These are phyloP conservation scores for Liopterus haemorrhoidalis DNA, from an alignment of 2,888 invertebrate genomes.

Conservation along the genomic window DNA sequence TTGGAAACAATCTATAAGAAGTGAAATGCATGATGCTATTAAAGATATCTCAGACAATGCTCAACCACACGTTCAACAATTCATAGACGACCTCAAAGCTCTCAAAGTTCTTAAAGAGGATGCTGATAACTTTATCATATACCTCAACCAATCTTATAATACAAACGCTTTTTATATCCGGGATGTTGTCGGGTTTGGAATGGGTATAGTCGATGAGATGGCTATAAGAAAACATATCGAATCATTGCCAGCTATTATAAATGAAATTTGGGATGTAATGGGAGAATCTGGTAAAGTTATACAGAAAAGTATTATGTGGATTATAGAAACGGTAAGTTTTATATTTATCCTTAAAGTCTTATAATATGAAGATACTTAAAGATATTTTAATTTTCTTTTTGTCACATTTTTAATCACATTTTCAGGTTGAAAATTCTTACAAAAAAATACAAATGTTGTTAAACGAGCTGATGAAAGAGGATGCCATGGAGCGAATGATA, in stretches of 20 bases:
- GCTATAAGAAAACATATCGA: conserved; percentile 71
- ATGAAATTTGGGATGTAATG: conserved; percentile 80
- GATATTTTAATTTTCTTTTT: conserved; percentile 1
- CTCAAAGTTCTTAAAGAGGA: conserved; percentile 68
- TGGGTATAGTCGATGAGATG: conserved; percentile 69
- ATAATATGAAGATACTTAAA: not conserved
- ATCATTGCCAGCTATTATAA: conserved; percentile 70
- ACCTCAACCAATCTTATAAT: conserved; percentile 70
- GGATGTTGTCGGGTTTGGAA: conserved; percentile 64
- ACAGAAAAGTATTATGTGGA: conserved; percentile 67
- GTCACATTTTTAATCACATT: conserved; percentile 24
- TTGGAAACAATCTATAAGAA: conserved; percentile 61
- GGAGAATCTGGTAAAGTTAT: conserved; percentile 77
- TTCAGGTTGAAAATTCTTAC: conserved; percentile 61
- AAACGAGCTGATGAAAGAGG: conserved; percentile 65
- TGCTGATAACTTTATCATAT: conserved; percentile 61
- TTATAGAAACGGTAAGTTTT: conserved; percentile 58
- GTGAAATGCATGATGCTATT: conserved; percentile 62
- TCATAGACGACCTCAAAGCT: conserved; percentile 67
- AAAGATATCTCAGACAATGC: conserved; percentile 71
- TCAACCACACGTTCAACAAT: conserved; percentile 61
- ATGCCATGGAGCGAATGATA: conserved; percentile 67
- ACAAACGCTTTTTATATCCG: conserved; percentile 80
- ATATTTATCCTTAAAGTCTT: conserved; percentile 1
- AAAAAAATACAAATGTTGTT: conserved; percentile 63